Evolutionary conservation across 2,113 vertebrate species (phyloP), one percentile per base, ranked within the genome.

Genomic region (Oceanites oceanicus): DNA sequence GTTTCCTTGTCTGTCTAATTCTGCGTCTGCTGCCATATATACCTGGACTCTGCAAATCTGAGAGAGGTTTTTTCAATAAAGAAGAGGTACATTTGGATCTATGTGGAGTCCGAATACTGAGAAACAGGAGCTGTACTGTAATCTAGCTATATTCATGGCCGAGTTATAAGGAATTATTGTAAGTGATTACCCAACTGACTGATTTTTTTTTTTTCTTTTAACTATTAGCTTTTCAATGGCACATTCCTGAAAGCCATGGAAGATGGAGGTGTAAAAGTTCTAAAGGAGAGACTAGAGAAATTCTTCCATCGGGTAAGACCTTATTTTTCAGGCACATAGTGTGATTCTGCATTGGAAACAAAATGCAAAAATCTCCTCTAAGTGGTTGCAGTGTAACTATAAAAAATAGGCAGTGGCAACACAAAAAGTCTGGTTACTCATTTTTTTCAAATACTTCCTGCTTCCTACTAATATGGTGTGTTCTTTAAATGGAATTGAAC

Each of bases 281-380:
- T 99, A 20, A 99, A 97, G 71, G 99, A 99, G 92, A 99, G 99
- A 96, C 96, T 99, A 90, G 99, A 99, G 94, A 99, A 99, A 97
- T 99, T 99, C 97, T 99, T 99, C 97, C 99, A 99, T 98, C 98
- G 99, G 98, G 99, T 99, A 98, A 98, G 97, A 95, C 34, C 58
- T 90, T 34, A 15, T 49, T 83, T 92, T 68, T 91, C 59, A 80
- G 52, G 11, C 27, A 72, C 22, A 20, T 15, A 27, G 14, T n/a
- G 36, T 66, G 53, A 55, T 82, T 76, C 36, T 88, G 20, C 12
- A 8, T 9, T 70, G 58, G 50, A 92, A 93, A 73, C 76, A 66
- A 88, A 92, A 80, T 5, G 2, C 4, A 67, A 23, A 83, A 36
- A 34, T 56, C 34, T 88, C 23, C 45, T 53, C 16, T 13, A 40